Evolutionary conservation across 2,888 invertebrate species (phyloP), one percentile per base, ranked within the genome.

Genomic region (Halictus quadricinctus): DNA sequence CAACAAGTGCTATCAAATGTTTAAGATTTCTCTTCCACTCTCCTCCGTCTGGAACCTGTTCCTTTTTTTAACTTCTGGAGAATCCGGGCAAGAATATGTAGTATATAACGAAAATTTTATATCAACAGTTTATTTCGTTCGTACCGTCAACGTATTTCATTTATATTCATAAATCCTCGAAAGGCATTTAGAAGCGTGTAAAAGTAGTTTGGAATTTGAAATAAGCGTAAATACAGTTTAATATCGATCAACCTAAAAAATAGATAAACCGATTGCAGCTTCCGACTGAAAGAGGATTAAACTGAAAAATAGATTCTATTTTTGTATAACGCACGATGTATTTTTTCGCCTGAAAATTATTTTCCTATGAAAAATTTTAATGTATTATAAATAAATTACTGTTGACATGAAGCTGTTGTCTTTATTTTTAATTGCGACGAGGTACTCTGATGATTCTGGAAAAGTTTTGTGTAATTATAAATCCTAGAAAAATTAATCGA

Each of bases 351-450:
- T 50, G 7, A 78, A 83, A 25, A 76, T 58, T 41, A 73, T 60
- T 81, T 83, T 81, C 36, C 78, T 46, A 78, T 43, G 50, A 64
- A 25, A 83, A 15, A 43, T 83, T 41, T 74, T 75, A 36, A 60
- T 29, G 60, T 75, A 78, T 60, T 69, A 72, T 74, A 75, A 83
- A 84, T 78, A 78, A 72, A 78, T 58, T 70, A 77, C 73, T 54
- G 83, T 83, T 84, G 77, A 41, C 73, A 74, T 29, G 25, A 64
- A 15, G 12, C 8, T 21, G 15, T 43, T 13, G 10, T 78, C 12
- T 43, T 25, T 70, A n/a, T 70, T 13, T 43, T 13, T 21, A 21
- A 60, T 12, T 54, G 18, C 21, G 21, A 25, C 12, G 4, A 12
- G 6, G 4, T 60, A 25, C 60, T 10, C n/a, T 10, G 60, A 7